Evolutionary conservation across 2,888 invertebrate species (phyloP).

Genomic region (Poecilus cupreus): DNA sequence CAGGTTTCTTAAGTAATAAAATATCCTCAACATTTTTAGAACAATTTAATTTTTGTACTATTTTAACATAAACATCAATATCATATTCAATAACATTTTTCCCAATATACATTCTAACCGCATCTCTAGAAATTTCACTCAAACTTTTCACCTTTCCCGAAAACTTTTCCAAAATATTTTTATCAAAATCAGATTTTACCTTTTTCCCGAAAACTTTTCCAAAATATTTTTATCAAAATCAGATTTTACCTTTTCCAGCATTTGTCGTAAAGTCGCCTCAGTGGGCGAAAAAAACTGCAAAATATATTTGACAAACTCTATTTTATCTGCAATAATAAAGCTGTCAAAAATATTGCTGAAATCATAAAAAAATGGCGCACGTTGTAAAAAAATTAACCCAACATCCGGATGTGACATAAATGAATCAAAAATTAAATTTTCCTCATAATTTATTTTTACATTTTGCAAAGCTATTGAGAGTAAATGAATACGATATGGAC

Average conservation of each 20-base stretch:
- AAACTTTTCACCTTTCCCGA: conserved; percentile 15
- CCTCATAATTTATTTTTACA: not conserved
- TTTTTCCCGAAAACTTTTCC: not conserved
- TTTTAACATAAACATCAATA: not conserved
- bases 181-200: not conserved
- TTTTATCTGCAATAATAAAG: not conserved
- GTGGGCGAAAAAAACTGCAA: not conserved
- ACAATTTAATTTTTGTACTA: conserved; percentile 5
- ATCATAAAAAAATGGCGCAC: not conserved
- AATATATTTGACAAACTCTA: not conserved
- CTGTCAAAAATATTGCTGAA: not conserved
- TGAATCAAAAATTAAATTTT: not conserved
- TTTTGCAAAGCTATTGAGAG: not conserved
- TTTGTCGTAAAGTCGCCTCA: not conserved
- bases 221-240: not conserved
- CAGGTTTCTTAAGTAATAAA: not conserved
- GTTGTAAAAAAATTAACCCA: not conserved
- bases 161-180: not conserved
- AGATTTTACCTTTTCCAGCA: not conserved
- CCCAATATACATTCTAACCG: not conserved
- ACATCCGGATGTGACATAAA: not conserved
- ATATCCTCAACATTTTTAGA: not conserved
- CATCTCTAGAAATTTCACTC: not conserved
- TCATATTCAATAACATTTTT: not conserved
- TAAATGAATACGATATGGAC: conserved; percentile 19